Percentiles rank a stretch among this genome's conserved stretches.
Conservation (phyloP, 92 coral and sea anemone genomes). For the Scolanthus callimorphus region DNA sequence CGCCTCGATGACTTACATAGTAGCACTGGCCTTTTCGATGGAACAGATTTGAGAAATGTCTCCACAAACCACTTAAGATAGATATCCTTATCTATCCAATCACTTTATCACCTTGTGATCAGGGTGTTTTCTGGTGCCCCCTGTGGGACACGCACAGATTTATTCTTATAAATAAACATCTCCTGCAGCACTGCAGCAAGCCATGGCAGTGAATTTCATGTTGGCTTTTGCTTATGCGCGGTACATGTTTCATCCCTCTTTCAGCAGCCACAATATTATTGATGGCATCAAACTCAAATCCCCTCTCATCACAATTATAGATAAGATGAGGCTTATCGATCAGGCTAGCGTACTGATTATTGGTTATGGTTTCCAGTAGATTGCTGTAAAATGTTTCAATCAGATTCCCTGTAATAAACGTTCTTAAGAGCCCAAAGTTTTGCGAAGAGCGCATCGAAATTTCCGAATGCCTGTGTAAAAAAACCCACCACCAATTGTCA, state of each 20-base stretch:
- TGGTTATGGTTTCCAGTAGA: slow-evolving; percentile 11
- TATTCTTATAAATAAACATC: slow-evolving; percentile 13
- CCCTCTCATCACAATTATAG: slow-evolving; percentile 24
- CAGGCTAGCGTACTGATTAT: slow-evolving; percentile 1
- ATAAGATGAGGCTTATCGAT: slow-evolving; percentile 7
- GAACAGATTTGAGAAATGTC: slow-evolving; percentile 1
- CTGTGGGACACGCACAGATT: slow-evolving; percentile 12
- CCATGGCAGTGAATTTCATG: slow-evolving; percentile 28
- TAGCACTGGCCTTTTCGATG: slow-evolving; percentile 13
- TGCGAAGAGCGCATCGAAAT: slow-evolving; percentile 8
- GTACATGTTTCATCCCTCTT: slow-evolving; percentile 17
- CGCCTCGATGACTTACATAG: slow-evolving; percentile 4
- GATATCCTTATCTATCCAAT: slow-evolving; percentile 20
- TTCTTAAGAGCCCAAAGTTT: slow-evolving; percentile 21
- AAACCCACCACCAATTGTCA: slow-evolving; percentile 19
- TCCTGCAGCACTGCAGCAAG: slow-evolving; percentile 27
- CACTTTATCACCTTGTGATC: slow-evolving; percentile 11
- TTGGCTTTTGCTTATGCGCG: slow-evolving; percentile 24
- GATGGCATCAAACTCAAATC: slow-evolving; percentile 27
- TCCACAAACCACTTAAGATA: slow-evolving; percentile 19
- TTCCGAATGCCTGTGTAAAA: slow-evolving; percentile 16
- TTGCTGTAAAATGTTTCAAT: slow-evolving; percentile 6
- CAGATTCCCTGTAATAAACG: slow-evolving; percentile 6
- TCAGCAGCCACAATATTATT: slow-evolving; percentile 27
- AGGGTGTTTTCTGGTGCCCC: slow-evolving; percentile 20